A percentile compares a stretch with the other conserved stretches of the same genome.
Evolutionary conservation across 1,140 invertebrate genomes (phyloP).

Genomic region (Tribolium madens): DNA sequence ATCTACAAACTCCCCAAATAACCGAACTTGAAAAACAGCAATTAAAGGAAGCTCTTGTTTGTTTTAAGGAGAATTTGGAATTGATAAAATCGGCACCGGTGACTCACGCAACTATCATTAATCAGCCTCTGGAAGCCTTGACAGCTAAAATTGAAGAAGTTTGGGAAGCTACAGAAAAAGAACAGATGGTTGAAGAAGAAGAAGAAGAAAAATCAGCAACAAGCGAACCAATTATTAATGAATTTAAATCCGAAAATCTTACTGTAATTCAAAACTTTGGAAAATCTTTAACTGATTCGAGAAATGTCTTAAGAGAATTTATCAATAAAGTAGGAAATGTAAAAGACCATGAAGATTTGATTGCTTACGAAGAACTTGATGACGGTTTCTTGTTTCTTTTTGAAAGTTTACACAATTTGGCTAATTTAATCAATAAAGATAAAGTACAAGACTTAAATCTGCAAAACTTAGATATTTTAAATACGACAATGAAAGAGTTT

Average conservation of each 20-base stretch:
- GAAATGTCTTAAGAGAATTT: background rate
- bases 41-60: conserved; percentile 13
- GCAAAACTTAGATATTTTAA: conserved; percentile 11
- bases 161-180: conserved; percentile 19
- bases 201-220: conserved; percentile 8
- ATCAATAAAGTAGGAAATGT: background rate
- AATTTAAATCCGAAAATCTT: conserved; percentile 12
- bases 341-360: conserved; percentile 8
- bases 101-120: conserved; percentile 19
- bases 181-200: conserved; percentile 24
- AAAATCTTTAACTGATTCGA: background rate
- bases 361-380: conserved; percentile 15
- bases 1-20: background rate
- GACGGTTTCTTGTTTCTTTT: conserved; percentile 9
- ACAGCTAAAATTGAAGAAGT: conserved; percentile 48
- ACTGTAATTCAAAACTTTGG: background rate
- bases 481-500: conserved; percentile 2
- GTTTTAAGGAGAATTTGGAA: conserved; percentile 47
- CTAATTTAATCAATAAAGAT: conserved; percentile 12
- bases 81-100: conserved; percentile 27
- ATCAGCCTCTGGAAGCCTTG: conserved; percentile 44
- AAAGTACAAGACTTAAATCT: conserved; percentile 5
- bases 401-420: conserved; percentile 13
- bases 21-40: conserved; percentile 9
- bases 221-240: conserved; percentile 7